Conservation (phyloP, 2,113 vertebrate species). For the Brachionichthys hirsutus region DNA sequence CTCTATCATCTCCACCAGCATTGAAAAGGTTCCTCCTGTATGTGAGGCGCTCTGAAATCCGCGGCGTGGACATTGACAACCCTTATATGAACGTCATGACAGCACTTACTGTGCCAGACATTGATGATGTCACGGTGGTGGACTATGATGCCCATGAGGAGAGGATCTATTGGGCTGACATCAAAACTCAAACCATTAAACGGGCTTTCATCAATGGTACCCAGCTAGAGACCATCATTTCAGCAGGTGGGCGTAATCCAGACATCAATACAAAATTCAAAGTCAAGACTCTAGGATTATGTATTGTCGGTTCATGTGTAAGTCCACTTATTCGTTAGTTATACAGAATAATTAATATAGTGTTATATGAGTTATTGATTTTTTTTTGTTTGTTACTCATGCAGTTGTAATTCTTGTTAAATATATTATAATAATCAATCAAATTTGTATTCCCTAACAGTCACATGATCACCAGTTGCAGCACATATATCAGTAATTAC, state of each 20-base stretch:
- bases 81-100: slow-evolving; percentile 98
- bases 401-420: too few species aligned
- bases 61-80: slow-evolving; percentile 95
- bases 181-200: slow-evolving; percentile 97
- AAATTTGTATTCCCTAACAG: not conserved
- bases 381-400: too few species aligned
- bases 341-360: too few species aligned
- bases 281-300: not conserved
- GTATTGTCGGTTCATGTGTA: not conserved
- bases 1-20: slow-evolving; percentile 71
- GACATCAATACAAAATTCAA: not conserved
- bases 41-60: slow-evolving; percentile 91
- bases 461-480: not conserved
- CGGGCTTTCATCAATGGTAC: slow-evolving; percentile 96
- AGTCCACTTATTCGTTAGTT: not conserved
- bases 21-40: slow-evolving; percentile 94
- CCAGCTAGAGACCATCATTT: slow-evolving; percentile 92
- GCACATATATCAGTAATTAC: too few species aligned
- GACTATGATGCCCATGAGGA: slow-evolving; percentile 93
- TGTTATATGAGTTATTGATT: too few species aligned
- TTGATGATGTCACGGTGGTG: slow-evolving; percentile 95
- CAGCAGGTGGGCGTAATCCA: slow-evolving; percentile 82
- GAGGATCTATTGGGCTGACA: slow-evolving; percentile 95
- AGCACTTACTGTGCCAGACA: slow-evolving; percentile 94
- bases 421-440: too few species aligned